Conservation (phyloP, 1,140 invertebrate species). For the Zaprionus ornatus region DNA sequence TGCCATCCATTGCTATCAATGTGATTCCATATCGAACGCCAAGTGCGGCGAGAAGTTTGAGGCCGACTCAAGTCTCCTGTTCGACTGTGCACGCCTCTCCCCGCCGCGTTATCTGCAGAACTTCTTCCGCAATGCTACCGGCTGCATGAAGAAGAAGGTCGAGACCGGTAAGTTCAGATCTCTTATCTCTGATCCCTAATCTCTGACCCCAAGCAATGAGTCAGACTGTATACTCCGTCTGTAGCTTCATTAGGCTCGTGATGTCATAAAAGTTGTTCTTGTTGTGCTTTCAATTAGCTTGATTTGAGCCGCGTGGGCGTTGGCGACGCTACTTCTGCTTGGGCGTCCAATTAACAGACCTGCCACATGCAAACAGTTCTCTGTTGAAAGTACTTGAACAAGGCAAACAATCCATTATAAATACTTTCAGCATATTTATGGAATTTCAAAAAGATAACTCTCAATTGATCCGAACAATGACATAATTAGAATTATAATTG, state of each 20-base stretch:
- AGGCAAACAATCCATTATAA: background rate
- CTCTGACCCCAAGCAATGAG: background rate
- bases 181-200: background rate
- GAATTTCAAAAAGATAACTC: background rate
- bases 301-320: constrained; percentile 24
- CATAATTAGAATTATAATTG: background rate
- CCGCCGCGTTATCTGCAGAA: constrained; percentile 62
- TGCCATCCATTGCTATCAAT: constrained; percentile 75
- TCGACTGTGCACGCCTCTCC: constrained; percentile 58
- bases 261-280: constrained; percentile 21
- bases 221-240: background rate
- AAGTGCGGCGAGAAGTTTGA: constrained; percentile 73
- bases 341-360: constrained; percentile 7
- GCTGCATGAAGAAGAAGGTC: constrained; percentile 75
- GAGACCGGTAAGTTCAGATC: constrained; percentile 63
- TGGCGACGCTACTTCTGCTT: constrained; percentile 1
- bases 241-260: constrained; percentile 5
- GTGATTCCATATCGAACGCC: constrained; percentile 55
- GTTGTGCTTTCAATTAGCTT: constrained; percentile 44
- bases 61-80: constrained; percentile 39
- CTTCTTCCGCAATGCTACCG: constrained; percentile 70
- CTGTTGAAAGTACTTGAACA: background rate
- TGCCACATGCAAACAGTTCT: constrained; percentile 2
- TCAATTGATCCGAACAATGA: background rate
- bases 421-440: background rate